Evolutionary conservation across 2,888 invertebrate genomes (phyloP).

Genomic region (Rambutsinella grinnellia): DNA sequence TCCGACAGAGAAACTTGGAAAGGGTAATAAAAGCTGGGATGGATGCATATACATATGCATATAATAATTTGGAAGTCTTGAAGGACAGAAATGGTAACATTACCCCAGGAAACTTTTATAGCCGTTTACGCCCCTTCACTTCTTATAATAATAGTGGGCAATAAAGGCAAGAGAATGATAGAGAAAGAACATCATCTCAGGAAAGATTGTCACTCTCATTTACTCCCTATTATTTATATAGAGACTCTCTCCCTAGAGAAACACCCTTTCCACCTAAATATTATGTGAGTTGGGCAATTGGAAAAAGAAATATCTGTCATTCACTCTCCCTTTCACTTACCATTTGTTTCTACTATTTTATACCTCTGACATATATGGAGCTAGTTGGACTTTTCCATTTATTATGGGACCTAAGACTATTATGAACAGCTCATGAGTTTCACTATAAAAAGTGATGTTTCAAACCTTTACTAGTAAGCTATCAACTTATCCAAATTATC

Average conservation of each 20-base stretch:
- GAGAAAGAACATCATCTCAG: slow-evolving; percentile 39
- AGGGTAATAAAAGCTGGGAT: slow-evolving; percentile 1
- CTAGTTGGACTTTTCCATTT: too few relatives aligned
- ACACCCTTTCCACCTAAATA: slow-evolving; percentile 10
- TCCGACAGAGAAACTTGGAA: not conserved
- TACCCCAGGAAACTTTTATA: slow-evolving; percentile 51
- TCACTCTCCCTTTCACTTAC: slow-evolving; percentile 27
- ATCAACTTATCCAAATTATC: too few relatives aligned
- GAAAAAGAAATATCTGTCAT: slow-evolving; percentile 27
- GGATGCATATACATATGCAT: not conserved
- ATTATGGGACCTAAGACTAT: too few relatives aligned
- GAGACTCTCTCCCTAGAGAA: not conserved
- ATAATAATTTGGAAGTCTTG: slow-evolving; percentile 1
- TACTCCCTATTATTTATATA: slow-evolving; percentile 12
- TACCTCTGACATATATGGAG: too few relatives aligned
- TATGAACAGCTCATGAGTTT: too few relatives aligned
- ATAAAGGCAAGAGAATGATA: slow-evolving; percentile 41
- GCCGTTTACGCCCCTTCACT: slow-evolving; percentile 49
- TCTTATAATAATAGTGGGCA: slow-evolving; percentile 49
- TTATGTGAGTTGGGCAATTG: slow-evolving; percentile 16
- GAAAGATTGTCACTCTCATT: slow-evolving; percentile 36
- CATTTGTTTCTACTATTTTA: too few relatives aligned
- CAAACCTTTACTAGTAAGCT: too few relatives aligned
- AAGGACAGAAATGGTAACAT: slow-evolving; percentile 40
- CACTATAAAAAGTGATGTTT: too few relatives aligned